Conservation (phyloP, 1,140 invertebrate species). For the Scaptodrosophila lebanonensis region DNA sequence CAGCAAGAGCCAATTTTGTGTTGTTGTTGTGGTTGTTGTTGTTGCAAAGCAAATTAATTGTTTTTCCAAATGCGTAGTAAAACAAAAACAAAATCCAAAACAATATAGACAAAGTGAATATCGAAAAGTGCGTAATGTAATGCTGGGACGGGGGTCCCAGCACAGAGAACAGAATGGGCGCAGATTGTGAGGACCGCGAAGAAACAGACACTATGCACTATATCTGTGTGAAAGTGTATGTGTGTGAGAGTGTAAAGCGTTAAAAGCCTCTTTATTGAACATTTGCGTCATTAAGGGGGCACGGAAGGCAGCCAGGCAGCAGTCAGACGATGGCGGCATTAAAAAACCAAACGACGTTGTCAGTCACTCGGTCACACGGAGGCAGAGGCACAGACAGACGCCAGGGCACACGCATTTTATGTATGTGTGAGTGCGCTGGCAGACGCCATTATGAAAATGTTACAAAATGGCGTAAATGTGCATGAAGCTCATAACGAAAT, state of each 20-base stretch:
- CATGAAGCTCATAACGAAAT: constrained; percentile 64
- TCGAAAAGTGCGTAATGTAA: constrained; percentile 47
- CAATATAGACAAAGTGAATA: background rate
- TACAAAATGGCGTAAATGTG: constrained; percentile 71
- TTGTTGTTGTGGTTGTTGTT: too few relatives aligned
- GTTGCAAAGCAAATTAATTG: constrained; percentile 64
- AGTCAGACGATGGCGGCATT: constrained; percentile 36
- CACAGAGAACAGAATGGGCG: constrained; percentile 38
- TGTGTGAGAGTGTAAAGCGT: constrained; percentile 28
- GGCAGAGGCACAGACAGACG: constrained; percentile 9
- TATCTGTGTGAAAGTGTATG: constrained; percentile 1
- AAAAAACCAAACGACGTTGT: constrained; percentile 64
- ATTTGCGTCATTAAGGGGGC: constrained; percentile 66
- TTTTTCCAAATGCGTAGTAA: constrained; percentile 61
- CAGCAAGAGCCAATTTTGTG: constrained; percentile 38
- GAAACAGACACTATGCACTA: constrained; percentile 4
- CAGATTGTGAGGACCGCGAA: constrained; percentile 38
- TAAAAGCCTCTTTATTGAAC: constrained; percentile 75
- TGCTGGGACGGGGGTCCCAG: too few relatives aligned
- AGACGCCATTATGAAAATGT: constrained; percentile 66
- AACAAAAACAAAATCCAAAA: constrained; percentile 44
- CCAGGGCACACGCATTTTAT: background rate
- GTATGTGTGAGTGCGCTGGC: too few relatives aligned
- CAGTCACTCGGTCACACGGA: constrained; percentile 37
- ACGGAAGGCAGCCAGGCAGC: constrained; percentile 21